Evolutionary conservation across 2,888 invertebrate species (phyloP).

Genomic region (Bugula neritina): DNA sequence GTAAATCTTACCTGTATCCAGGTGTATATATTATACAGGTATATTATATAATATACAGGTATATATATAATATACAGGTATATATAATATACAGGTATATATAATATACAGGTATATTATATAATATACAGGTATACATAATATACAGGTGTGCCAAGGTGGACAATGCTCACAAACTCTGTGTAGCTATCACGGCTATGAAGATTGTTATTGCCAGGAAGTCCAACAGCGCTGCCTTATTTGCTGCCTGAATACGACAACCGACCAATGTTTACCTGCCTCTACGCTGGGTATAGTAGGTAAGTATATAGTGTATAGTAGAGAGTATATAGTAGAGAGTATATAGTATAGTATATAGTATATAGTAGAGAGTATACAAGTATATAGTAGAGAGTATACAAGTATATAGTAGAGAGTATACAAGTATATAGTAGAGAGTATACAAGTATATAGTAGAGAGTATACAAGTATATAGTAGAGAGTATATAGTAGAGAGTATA

Average conservation of each 20-base stretch:
- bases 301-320: no score
- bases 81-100: background rate
- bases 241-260: background rate
- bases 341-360: no score
- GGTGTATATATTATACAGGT: background rate
- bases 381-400: no score
- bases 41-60: background rate
- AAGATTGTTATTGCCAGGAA: constrained; percentile 1
- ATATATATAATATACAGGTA: background rate
- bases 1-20: no score
- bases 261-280: constrained; percentile 1
- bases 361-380: no score
- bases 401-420: no score
- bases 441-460: no score
- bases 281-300: background rate
- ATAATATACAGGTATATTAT: background rate
- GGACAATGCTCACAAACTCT: background rate
- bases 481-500: no score
- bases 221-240: background rate
- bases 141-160: constrained; percentile 1
- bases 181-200: constrained; percentile 3
- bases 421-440: no score
- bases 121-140: background rate
- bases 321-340: no score
- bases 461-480: no score